Evolutionary conservation across 2,797 vertebrate species (phyloP).

Genomic region (Malurus leucopterus): DNA sequence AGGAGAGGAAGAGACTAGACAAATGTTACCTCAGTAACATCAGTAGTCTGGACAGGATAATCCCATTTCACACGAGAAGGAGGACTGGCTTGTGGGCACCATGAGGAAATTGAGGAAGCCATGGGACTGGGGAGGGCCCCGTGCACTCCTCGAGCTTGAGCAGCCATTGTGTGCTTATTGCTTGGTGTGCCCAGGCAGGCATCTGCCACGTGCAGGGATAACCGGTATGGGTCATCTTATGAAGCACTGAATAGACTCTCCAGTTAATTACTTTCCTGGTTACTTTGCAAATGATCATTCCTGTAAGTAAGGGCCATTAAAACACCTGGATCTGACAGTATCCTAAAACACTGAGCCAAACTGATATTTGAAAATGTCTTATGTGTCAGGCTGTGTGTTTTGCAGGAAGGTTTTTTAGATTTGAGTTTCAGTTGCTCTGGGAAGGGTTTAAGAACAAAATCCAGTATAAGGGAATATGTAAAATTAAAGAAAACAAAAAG

Average conservation of each 20-base stretch:
- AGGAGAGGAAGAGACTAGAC: neutral
- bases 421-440: neutral
- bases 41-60: neutral
- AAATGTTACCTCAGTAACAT: neutral
- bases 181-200: neutral
- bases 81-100: neutral
- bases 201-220: neutral
- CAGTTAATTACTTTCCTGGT: neutral
- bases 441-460: neutral
- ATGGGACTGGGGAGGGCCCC: accelerated
- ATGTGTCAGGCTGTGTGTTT: neutral
- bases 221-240: accelerated
- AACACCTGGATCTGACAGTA: neutral
- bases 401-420: neutral
- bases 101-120: neutral
- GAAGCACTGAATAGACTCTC: neutral
- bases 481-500: neutral
- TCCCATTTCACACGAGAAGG: neutral
- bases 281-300: neutral
- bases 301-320: neutral
- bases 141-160: accelerated
- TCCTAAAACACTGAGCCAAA: neutral
- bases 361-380: neutral
- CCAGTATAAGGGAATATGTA: neutral
- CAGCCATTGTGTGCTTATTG: accelerated